Conservation (phyloP, 2,797 vertebrate species). For the Hemitrygon akajei region DNA sequence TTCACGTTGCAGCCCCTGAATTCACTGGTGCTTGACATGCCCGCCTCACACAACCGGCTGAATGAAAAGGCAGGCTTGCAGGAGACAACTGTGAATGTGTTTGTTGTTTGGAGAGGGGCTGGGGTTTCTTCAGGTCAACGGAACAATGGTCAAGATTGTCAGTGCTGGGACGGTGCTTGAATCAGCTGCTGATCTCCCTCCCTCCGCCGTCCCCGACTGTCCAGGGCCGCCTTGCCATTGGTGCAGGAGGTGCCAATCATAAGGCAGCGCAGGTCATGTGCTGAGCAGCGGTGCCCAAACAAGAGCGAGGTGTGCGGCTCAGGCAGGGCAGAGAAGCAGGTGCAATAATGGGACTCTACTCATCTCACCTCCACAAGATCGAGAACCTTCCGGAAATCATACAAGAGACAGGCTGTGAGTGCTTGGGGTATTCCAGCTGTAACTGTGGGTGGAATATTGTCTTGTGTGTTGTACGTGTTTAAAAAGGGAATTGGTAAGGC, state of each 20-base stretch:
- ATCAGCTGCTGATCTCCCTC: too few species aligned
- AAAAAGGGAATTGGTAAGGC: not conserved
- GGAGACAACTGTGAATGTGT: not conserved
- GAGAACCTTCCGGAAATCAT: not conserved
- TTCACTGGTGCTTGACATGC: not conserved
- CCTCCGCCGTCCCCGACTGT: not conserved
- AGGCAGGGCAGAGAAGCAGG: not conserved
- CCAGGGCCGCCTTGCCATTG: not conserved
- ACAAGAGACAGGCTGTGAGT: constrained; percentile 18
- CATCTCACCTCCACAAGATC: not conserved
- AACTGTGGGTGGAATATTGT: too few species aligned
- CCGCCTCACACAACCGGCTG: not conserved
- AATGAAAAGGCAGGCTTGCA: not conserved
- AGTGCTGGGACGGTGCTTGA: not conserved
- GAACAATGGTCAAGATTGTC: not conserved
- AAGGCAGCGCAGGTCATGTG: not conserved
- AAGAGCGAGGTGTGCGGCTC: not conserved
- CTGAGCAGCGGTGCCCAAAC: not conserved
- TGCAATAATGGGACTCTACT: not conserved
- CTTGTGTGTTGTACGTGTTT: not conserved
- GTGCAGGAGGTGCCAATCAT: not conserved
- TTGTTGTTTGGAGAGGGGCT: not conserved
- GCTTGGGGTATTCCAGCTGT: not conserved
- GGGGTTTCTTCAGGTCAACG: too few species aligned
- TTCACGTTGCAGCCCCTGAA: not conserved